These are phyloP conservation scores for Oscheius onirici DNA, from an alignment of 2,888 invertebrate species.

Conservation along the genomic window DNA sequence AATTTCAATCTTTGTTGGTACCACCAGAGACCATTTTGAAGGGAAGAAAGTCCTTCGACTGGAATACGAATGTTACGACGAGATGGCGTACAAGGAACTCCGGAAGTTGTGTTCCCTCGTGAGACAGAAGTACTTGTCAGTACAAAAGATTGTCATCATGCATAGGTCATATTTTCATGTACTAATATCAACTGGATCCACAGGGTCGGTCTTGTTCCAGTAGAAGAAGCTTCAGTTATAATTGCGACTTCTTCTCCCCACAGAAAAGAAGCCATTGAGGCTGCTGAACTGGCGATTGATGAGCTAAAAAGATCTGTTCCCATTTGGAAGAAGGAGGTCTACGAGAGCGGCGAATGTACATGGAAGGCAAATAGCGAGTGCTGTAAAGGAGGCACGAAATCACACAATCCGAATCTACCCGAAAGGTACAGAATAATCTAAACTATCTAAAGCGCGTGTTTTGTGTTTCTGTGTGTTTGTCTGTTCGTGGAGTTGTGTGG, in stretches of 20 bases:
- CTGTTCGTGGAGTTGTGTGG: too few relatives aligned
- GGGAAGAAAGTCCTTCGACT: slow-evolving; percentile 55
- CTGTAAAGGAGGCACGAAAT: neutral
- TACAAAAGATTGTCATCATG: slow-evolving; percentile 59
- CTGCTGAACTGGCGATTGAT: slow-evolving; percentile 63
- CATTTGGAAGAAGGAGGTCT: slow-evolving; percentile 65
- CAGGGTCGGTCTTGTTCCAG: slow-evolving; percentile 53
- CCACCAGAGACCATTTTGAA: slow-evolving; percentile 61
- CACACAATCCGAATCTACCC: neutral
- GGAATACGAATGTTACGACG: slow-evolving; percentile 66
- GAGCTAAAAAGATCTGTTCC: slow-evolving; percentile 63
- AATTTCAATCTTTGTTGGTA: slow-evolving; percentile 64
- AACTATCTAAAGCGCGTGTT: too few relatives aligned
- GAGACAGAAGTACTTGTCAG: slow-evolving; percentile 42
- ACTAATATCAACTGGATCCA: neutral
- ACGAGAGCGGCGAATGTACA: slow-evolving; percentile 33
- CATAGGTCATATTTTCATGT: slow-evolving; percentile 45
- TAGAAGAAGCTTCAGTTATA: slow-evolving; percentile 65
- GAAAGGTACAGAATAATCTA: neutral
- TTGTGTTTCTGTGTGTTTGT: neutral
- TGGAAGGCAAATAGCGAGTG: slow-evolving; percentile 36
- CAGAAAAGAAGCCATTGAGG: slow-evolving; percentile 63
- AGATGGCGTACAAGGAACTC: slow-evolving; percentile 67
- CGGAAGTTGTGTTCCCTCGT: slow-evolving; percentile 46
- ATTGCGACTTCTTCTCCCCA: slow-evolving; percentile 67